These are phyloP conservation scores for Yponomeuta sedellus DNA, from an alignment of 2,888 invertebrate genomes.

Conservation along the genomic window DNA sequence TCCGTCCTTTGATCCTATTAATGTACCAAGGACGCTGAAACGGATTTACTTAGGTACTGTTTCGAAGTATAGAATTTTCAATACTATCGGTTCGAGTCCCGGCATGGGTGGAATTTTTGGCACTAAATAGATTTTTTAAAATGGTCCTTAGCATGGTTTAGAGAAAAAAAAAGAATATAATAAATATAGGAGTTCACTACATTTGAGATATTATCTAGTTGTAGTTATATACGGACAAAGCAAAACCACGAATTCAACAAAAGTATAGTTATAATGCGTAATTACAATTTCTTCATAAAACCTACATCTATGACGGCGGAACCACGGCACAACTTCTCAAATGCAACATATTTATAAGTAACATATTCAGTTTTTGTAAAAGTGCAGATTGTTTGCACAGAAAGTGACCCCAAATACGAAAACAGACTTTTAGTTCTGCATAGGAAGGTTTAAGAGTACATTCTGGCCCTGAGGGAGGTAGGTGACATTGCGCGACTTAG, in stretches of 20 bases:
- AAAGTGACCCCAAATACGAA: neutral
- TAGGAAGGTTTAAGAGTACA: conserved; percentile 85
- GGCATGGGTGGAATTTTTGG: no score
- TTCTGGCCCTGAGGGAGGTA: conserved; percentile 95
- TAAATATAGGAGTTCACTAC: no score
- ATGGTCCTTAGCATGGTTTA: no score
- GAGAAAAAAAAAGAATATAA: no score
- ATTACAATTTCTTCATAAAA: conserved; percentile 66
- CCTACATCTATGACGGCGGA: conserved; percentile 61
- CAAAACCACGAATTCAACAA: conserved; percentile 47
- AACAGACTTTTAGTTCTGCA: conserved; percentile 38
- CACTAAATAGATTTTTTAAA: no score
- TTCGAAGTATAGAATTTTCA: no score
- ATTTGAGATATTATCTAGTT: neutral
- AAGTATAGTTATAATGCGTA: conserved; percentile 62
- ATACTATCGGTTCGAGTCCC: no score
- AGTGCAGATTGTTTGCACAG: conserved; percentile 13
- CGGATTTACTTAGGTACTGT: no score
- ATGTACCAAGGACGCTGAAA: no score
- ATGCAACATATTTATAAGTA: conserved; percentile 53
- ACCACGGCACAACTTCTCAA: conserved; percentile 50
- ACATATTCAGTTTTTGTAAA: conserved; percentile 19
- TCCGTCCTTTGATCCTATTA: no score
- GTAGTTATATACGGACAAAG: neutral
- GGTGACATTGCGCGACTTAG: conserved; percentile 94